phyloP scores from a whole-genome alignment of 2,888 invertebrate species.

The Drosophila vallismaia region DNA sequence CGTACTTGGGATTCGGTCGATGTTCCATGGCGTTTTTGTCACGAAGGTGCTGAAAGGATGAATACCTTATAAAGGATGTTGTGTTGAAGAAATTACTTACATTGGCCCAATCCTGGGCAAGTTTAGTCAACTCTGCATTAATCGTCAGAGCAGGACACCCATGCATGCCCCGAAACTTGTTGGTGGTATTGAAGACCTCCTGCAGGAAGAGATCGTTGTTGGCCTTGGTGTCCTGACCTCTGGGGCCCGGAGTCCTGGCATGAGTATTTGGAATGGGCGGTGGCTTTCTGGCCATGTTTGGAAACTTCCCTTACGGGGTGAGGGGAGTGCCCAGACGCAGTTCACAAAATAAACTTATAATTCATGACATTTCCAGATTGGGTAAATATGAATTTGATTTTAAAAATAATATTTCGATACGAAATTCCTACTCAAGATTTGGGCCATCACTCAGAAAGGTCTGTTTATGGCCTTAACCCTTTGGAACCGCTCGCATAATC shows the following conservation, averaged over 20 bases:
- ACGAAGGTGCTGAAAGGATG: slow-evolving; percentile 61
- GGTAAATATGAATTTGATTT: neutral
- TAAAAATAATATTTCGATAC: neutral
- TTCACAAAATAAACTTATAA: slow-evolving; percentile 6
- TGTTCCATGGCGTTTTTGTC: slow-evolving; percentile 88
- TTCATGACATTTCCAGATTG: slow-evolving; percentile 3
- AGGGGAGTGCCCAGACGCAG: slow-evolving; percentile 27
- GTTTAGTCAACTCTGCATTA: slow-evolving; percentile 87
- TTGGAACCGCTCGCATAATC: slow-evolving; percentile 32
- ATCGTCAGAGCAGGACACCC: slow-evolving; percentile 88
- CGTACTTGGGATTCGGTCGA: slow-evolving; percentile 90
- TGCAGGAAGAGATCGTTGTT: slow-evolving; percentile 61
- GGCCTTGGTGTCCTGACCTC: slow-evolving; percentile 60
- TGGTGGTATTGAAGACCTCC: slow-evolving; percentile 85
- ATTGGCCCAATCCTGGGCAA: slow-evolving; percentile 90
- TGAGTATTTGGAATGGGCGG: slow-evolving; percentile 62
- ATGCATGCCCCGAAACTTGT: slow-evolving; percentile 88
- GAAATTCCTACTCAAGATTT: neutral
- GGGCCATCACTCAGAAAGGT: slow-evolving; percentile 12
- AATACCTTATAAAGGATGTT: neutral
- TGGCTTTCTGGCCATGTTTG: slow-evolving; percentile 44
- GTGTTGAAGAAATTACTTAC: slow-evolving; percentile 66
- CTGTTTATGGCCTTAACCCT: slow-evolving; percentile 19
- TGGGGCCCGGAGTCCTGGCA: slow-evolving; percentile 56
- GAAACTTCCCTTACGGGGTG: neutral